These are phyloP conservation scores for Creontiades dilutus DNA, from an alignment of 2,888 invertebrate genomes.

Conservation along the genomic window DNA sequence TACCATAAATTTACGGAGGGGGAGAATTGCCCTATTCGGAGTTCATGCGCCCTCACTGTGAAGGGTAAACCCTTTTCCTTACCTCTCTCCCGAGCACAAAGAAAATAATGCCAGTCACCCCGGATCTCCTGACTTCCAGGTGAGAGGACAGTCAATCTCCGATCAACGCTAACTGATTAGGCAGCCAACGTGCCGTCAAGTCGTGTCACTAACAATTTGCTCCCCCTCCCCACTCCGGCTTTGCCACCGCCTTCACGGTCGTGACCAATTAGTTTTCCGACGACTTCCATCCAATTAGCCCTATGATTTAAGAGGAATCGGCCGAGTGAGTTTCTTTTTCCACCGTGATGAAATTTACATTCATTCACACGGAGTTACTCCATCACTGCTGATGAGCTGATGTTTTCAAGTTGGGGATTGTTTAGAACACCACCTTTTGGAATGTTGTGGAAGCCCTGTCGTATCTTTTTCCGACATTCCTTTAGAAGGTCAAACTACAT, in stretches of 20 bases:
- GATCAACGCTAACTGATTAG: constrained; percentile 49
- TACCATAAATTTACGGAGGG: too few relatives aligned
- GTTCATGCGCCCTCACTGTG: too few relatives aligned
- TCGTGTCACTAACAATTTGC: constrained; percentile 62
- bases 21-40: too few relatives aligned
- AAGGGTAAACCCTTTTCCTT: too few relatives aligned
- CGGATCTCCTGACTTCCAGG: background rate
- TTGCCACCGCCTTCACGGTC: constrained; percentile 33
- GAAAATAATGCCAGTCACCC: too few relatives aligned
- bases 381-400: constrained; percentile 11
- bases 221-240: background rate
- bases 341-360: constrained; percentile 34
- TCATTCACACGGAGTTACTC: constrained; percentile 13
- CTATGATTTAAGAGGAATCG: constrained; percentile 46
- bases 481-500: too few relatives aligned
- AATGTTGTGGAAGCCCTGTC: background rate
- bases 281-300: constrained; percentile 50
- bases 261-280: constrained; percentile 67
- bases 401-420: background rate
- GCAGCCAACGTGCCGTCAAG: constrained; percentile 53
- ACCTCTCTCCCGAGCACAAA: too few relatives aligned
- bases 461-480: background rate
- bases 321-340: background rate
- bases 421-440: background rate
- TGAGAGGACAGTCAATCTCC: constrained; percentile 57